Evolutionary conservation across 2,888 invertebrate species (phyloP), one percentile per base, ranked within the genome.

Genomic region (Crocallis elinguaria): DNA sequence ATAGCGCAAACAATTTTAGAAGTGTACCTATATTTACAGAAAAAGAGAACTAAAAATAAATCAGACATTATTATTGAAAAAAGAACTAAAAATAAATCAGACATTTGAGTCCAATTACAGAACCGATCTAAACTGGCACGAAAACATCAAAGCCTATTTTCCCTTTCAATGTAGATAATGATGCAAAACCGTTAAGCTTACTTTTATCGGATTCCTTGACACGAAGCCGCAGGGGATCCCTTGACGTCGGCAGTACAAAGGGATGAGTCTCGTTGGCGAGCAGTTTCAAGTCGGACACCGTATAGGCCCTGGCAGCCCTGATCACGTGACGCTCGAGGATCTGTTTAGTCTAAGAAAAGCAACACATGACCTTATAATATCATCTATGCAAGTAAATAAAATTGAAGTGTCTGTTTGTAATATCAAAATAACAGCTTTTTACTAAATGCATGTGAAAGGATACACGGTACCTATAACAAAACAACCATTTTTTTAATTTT

Each of bases 291-390:
- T 95, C 95, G 54, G 96, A 95, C 93, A 97, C 96, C 54, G 96
- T 95, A 81, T 94, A 96, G n/a, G 94, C 93, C 38, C 93, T 92
- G 65, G 96, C 94, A 1, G 95, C 94, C 57, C 97, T 94, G 33
- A 98, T 95, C 62, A 98, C 92, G 87, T 98, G 98, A 53, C 98
- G 94, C 85, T 98, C 97, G 77, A 98, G 88, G 66, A 98, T 95
- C 82, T 95, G 94, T 66, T 94, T 94, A 0, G 96, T 95, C 96
- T 97, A 89, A 92, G 58, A 73, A 60, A 60, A 37, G 16, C n/a
- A n/a, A n/a, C n/a, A n/a, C n/a, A n/a, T n/a, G n/a, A n/a, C n/a
- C n/a, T n/a, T n/a, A n/a, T n/a, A n/a, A n/a, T n/a, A n/a, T n/a
- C n/a, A n/a, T n/a, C n/a, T n/a, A n/a, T n/a, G n/a, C n/a, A n/a